phyloP scores from a whole-genome alignment of 2,888 invertebrate genomes.

The Agelastica alni region DNA sequence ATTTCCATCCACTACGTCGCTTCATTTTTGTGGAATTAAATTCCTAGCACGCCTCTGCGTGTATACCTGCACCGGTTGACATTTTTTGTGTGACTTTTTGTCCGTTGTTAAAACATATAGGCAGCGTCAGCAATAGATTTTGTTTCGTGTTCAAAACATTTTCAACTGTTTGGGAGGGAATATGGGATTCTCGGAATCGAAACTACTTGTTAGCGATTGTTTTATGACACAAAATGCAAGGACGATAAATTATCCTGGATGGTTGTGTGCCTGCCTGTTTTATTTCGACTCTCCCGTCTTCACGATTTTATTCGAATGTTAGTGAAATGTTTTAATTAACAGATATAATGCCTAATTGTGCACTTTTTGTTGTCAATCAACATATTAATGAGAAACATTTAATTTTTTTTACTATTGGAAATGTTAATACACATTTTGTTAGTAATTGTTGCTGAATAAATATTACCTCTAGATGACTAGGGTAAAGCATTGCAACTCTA shows the following conservation, averaged over 20 bases:
- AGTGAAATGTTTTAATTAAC: constrained; percentile 11
- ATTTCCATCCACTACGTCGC: neutral
- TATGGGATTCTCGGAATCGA: constrained; percentile 56
- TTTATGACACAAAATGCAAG: constrained; percentile 44
- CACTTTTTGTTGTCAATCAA: too few species aligned
- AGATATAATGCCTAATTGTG: too few species aligned
- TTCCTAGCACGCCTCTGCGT: constrained; percentile 21
- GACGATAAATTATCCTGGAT: constrained; percentile 32
- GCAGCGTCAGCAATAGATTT: constrained; percentile 55
- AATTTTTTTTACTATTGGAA: too few species aligned
- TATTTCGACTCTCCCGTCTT: constrained; percentile 28
- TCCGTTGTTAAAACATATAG: constrained; percentile 50
- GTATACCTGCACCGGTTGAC: constrained; percentile 47
- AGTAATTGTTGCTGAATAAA: too few species aligned
- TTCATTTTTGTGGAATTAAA: constrained; percentile 2
- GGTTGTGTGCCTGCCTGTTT: constrained; percentile 23
- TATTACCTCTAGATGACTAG: too few species aligned
- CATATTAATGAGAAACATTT: too few species aligned
- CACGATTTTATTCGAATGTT: neutral
- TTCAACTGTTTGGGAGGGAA: constrained; percentile 57
- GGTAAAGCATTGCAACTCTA: too few species aligned
- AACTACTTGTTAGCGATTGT: constrained; percentile 57
- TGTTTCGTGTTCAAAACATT: constrained; percentile 57
- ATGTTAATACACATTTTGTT: too few species aligned
- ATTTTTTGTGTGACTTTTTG: constrained; percentile 50